These are phyloP conservation scores for Hylyphantes graminicola DNA, from an alignment of 1,140 invertebrate species.

Conservation along the genomic window DNA sequence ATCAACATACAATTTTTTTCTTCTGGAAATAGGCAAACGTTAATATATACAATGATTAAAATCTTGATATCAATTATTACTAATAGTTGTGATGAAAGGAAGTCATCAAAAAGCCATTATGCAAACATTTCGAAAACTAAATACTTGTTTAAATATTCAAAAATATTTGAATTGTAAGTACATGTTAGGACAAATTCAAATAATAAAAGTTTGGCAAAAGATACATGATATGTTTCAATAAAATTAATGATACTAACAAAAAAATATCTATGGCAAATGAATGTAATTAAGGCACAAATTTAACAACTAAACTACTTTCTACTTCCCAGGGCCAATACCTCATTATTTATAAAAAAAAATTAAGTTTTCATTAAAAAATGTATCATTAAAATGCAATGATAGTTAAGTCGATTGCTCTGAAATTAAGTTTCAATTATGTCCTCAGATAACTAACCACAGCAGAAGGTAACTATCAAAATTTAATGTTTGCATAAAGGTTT, in stretches of 20 bases:
- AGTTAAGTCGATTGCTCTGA: too few relatives aligned
- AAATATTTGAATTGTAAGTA: not conserved
- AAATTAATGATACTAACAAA: not conserved
- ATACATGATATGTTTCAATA: not conserved
- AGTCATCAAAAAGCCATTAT: not conserved
- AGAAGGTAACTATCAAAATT: not conserved
- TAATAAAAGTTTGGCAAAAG: not conserved
- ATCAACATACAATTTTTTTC: not conserved
- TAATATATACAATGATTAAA: too few relatives aligned
- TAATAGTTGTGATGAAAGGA: not conserved
- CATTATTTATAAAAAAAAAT: too few relatives aligned
- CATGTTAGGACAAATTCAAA: not conserved
- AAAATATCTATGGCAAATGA: too few relatives aligned
- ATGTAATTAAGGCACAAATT: too few relatives aligned
- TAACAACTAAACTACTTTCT: too few relatives aligned
- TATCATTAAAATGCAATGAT: too few relatives aligned
- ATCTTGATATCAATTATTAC: not conserved
- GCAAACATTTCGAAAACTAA: not conserved
- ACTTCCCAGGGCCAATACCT: too few relatives aligned
- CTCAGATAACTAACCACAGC: not conserved
- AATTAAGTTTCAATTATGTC: too few relatives aligned
- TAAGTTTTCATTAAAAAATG: too few relatives aligned
- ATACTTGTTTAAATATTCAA: not conserved
- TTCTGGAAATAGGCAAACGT: too few relatives aligned
- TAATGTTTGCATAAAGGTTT: conserved; percentile 38